Conservation (phyloP, 2,113 vertebrate genomes). For the Pan paniscus region DNA sequence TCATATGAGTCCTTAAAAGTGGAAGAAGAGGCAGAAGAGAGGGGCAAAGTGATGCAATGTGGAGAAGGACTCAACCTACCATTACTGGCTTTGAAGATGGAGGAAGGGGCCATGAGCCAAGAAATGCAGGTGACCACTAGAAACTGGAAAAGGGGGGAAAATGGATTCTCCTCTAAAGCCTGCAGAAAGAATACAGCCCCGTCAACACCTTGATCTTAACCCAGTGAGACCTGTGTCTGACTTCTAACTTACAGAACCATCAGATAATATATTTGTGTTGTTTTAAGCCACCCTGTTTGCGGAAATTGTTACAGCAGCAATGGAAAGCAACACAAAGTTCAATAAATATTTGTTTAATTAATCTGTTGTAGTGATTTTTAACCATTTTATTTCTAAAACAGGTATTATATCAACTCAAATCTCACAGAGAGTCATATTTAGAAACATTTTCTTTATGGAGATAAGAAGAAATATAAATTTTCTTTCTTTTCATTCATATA, state of each 20-base stretch:
- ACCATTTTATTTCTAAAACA: neutral
- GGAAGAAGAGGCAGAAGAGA: neutral
- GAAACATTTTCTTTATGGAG: neutral
- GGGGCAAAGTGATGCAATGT: neutral
- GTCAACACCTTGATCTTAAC: neutral
- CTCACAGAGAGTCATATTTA: neutral
- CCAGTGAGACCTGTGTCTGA: neutral
- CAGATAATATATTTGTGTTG: neutral
- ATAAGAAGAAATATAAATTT: neutral
- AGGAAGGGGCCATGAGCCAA: neutral
- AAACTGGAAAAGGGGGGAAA: neutral
- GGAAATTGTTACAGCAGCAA: neutral
- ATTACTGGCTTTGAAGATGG: neutral
- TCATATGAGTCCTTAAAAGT: neutral
- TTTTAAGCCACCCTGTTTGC: neutral
- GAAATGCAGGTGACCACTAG: neutral
- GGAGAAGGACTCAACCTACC: neutral
- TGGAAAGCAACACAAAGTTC: neutral
- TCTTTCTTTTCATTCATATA: conserved; percentile 8
- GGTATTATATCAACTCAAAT: conserved; percentile 23
- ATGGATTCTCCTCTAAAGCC: neutral
- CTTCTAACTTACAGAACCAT: neutral
- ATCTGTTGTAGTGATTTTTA: neutral
- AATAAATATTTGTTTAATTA: neutral
- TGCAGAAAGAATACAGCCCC: neutral